phyloP scores from a whole-genome alignment of 2,113 vertebrate genomes.

The Neolamprologus fasciatus region DNA sequence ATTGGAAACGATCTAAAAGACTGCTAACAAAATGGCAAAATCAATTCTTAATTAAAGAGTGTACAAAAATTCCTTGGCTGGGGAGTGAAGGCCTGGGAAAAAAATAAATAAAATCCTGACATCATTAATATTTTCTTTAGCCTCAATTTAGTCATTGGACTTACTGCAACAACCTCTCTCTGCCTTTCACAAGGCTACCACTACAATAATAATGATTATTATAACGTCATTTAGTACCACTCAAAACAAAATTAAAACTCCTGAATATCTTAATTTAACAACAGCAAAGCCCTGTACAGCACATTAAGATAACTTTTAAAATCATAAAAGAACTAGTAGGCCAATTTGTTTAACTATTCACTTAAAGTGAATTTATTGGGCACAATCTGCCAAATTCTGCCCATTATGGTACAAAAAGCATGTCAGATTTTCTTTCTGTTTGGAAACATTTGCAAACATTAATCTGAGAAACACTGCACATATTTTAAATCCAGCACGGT shows the following conservation, averaged over 20 bases:
- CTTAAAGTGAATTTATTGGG: neutral
- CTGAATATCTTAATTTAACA: neutral
- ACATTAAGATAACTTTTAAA: neutral
- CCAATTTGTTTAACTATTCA: neutral
- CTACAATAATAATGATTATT: neutral
- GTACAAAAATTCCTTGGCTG: neutral
- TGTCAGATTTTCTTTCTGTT: neutral
- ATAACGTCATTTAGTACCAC: neutral
- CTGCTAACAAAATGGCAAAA: neutral
- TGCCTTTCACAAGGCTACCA: neutral
- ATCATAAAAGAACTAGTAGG: neutral
- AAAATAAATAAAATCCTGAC: neutral
- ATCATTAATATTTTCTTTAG: neutral
- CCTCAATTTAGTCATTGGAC: neutral
- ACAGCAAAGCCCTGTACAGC: neutral
- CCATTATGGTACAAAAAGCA: neutral
- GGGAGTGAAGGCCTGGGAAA: neutral
- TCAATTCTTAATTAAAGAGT: neutral
- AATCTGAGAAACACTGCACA: neutral
- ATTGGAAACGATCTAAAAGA: neutral
- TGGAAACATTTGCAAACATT: neutral
- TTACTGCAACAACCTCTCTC: neutral
- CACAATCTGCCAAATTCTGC: neutral
- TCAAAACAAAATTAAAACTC: neutral
- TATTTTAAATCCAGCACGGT: neutral